These are phyloP conservation scores for Leptosomus discolor DNA, from an alignment of 2,113 vertebrate species.

Conservation along the genomic window DNA sequence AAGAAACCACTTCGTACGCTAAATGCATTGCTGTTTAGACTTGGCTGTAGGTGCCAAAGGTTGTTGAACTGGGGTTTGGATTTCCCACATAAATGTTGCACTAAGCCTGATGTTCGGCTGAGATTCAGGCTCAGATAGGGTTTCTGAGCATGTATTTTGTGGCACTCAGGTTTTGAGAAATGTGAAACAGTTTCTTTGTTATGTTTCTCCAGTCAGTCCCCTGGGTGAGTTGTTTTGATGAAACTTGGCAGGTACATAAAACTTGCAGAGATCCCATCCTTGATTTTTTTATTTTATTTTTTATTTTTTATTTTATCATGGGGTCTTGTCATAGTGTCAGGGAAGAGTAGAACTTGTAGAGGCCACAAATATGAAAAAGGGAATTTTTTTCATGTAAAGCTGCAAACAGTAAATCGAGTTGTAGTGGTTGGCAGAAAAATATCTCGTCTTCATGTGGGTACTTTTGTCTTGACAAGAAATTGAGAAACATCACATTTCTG, in stretches of 20 bases:
- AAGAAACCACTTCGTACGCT: neutral
- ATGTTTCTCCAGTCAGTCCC: neutral
- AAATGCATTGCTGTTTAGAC: neutral
- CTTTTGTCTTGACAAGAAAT: neutral
- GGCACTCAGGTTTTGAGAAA: neutral
- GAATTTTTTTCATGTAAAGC: neutral
- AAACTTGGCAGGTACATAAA: neutral
- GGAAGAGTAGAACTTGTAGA: neutral
- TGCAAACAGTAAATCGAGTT: neutral
- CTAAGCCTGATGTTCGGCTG: neutral
- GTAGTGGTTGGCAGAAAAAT: neutral
- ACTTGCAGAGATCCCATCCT: neutral
- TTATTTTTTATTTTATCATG: neutral
- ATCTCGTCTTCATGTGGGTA: neutral
- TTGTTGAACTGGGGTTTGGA: neutral
- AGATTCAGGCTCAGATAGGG: neutral
- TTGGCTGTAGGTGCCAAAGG: rapidly evolving
- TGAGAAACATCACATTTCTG: neutral
- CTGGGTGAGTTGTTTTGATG: neutral
- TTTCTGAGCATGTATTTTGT: neutral
- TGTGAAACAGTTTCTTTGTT: neutral
- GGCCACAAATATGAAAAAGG: neutral
- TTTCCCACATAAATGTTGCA: neutral
- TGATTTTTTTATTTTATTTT: neutral
- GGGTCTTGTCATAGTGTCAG: neutral